phyloP scores from a whole-genome alignment of 2,888 invertebrate species.

The Catocala sponsa region DNA sequence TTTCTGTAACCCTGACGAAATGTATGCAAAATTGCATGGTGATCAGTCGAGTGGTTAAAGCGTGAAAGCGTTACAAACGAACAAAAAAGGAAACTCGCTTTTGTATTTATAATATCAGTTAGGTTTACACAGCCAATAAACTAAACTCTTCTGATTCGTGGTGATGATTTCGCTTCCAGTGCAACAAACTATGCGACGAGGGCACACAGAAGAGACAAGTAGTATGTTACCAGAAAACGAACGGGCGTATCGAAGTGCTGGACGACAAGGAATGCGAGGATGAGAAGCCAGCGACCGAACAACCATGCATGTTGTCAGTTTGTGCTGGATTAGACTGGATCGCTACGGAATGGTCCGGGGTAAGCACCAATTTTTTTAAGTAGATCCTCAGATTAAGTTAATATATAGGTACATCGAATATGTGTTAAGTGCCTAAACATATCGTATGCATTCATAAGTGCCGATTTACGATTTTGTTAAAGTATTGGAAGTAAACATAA shows the following conservation, averaged over 20 bases:
- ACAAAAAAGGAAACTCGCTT: too few species aligned
- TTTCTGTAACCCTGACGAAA: too few species aligned
- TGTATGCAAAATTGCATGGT: too few species aligned
- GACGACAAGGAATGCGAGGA: conserved; percentile 90
- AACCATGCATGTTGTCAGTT: conserved; percentile 92
- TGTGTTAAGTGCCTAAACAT: too few species aligned
- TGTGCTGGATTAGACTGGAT: conserved; percentile 98
- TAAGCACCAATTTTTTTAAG: conserved; percentile 77
- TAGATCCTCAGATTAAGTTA: too few species aligned
- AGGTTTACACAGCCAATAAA: background rate
- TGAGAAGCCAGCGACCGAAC: conserved; percentile 91
- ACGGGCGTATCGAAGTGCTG: conserved; percentile 90
- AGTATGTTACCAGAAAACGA: conserved; percentile 91
- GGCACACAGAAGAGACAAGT: conserved; percentile 94
- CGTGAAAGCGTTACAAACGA: too few species aligned
- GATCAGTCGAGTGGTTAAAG: too few species aligned
- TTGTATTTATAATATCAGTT: too few species aligned
- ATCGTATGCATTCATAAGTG: too few species aligned
- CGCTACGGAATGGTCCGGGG: conserved; percentile 95
- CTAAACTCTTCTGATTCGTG: background rate
- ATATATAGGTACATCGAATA: too few species aligned
- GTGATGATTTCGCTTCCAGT: conserved; percentile 83
- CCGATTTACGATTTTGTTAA: too few species aligned
- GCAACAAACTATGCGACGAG: conserved; percentile 96
- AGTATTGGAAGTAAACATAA: too few species aligned